These are phyloP conservation scores for Oscheius sp. DNA, from an alignment of 2,888 invertebrate genomes.

Conservation along the genomic window DNA sequence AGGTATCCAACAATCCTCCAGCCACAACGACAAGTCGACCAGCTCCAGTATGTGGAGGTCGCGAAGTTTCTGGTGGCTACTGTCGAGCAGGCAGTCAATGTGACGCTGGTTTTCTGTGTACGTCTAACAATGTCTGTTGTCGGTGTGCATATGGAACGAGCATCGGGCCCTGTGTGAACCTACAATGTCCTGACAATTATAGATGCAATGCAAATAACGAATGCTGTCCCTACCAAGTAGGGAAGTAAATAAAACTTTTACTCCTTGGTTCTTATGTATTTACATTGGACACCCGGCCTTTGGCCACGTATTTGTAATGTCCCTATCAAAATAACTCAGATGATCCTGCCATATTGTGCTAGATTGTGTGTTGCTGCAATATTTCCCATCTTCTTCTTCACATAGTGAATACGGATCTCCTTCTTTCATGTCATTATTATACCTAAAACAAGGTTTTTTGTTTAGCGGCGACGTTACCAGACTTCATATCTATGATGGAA, in stretches of 20 bases:
- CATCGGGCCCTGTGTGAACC: slow-evolving; percentile 54
- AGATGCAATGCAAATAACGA: slow-evolving; percentile 53
- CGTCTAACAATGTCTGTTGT: slow-evolving; percentile 50
- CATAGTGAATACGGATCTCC: slow-evolving; percentile 31
- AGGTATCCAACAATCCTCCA: slow-evolving; percentile 30
- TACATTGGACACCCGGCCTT: slow-evolving; percentile 18
- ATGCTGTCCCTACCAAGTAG: slow-evolving; percentile 53
- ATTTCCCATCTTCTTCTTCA: slow-evolving; percentile 34
- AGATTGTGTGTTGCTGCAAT: slow-evolving; percentile 30
- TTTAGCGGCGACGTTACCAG: slow-evolving; percentile 15
- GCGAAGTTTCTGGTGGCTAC: slow-evolving; percentile 56
- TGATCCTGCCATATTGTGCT: slow-evolving; percentile 24
- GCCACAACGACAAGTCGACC: slow-evolving; percentile 17
- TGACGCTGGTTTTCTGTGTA: slow-evolving; percentile 53
- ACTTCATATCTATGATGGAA: slow-evolving; percentile 39
- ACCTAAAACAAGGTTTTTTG: slow-evolving; percentile 21
- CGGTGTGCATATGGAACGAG: slow-evolving; percentile 54
- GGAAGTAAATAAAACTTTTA: slow-evolving; percentile 25
- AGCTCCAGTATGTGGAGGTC: slow-evolving; percentile 52
- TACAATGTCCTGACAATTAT: slow-evolving; percentile 50
- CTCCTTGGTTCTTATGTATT: neutral
- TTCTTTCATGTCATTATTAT: slow-evolving; percentile 37
- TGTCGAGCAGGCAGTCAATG: slow-evolving; percentile 47
- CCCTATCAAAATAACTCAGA: slow-evolving; percentile 20
- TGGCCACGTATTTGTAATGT: slow-evolving; percentile 22